Evolutionary conservation across 2,888 invertebrate species (phyloP), one percentile per base, ranked within the genome.

Genomic region (Limenitis arthemis): DNA sequence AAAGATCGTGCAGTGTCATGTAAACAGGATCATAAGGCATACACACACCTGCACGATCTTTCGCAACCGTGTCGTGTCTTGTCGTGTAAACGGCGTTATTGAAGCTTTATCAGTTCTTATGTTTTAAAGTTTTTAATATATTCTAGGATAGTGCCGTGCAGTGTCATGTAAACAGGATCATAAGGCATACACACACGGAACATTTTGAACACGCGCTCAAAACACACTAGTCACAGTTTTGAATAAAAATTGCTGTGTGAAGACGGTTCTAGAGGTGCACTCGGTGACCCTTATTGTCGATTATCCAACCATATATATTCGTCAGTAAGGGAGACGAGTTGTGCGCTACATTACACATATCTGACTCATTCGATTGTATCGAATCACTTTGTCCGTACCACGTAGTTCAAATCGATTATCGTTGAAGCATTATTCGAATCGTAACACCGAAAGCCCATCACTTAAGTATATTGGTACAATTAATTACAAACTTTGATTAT

Each of bases 151-250:
- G 20, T 20, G 40, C 40, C 46, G 46, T 36, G 8, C 46, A 46
- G 7, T 31, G 37, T 12, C 37, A 38, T 46, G 46, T 46, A 38
- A 46, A 46, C 38, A 30, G 46, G 31, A 12, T 46, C 36, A 29
- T 30, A 31, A 38, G 47, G 43, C 47, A 20, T 31, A 42, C 30
- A 52, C 56, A 51, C 53, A 61, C 63, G 63, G 65, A 66, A 67
- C 67, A 55, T 53, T 50, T 30, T 58, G 52, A 56, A 61, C 55
- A 59, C 60, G 61, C 62, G 67, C 62, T 60, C 63, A 55, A 61
- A 70, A 51, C 79, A 79, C 83, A 80, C 83, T 77, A 73, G 75
- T 72, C 79, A 77, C 72, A 76, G 78, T 82, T 83, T 80, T 73
- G 64, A 72, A 62, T 72, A 75, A 79, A 81, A 80, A 76, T 76